Evolutionary conservation across 2,888 invertebrate genomes (phyloP), one percentile per base, ranked within the genome.

Genomic region (Drymonia ruficornis): DNA sequence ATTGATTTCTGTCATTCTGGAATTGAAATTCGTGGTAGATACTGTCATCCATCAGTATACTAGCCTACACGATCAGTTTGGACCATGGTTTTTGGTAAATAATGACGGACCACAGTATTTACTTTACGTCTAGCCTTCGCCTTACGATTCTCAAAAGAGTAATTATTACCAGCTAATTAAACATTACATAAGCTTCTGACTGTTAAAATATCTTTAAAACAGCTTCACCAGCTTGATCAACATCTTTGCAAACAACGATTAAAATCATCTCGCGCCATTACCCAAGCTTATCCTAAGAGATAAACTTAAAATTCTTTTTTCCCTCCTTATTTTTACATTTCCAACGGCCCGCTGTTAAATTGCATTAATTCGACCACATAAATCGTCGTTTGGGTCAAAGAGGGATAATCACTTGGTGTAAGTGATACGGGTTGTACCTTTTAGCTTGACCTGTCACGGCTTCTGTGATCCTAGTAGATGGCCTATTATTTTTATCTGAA

Each of bases 311-410:
- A 62, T 65, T 60, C 59, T 59, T 55, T 47, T 58, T 43, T 56
- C 51, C 61, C 70, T 7, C 7, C 9, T 62, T 66, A 68, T 72
- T 72, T 70, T 50, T 58, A 55, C 61, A 80, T 81, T 84, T 81
- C 78, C 74, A 72, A 76, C 78, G 54, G 73, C 72, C 75, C 78
- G 79, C 72, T 76, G 81, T 76, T 80, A 74, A 83, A 84, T 81
- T 77, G 73, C 71, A 81, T 84, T 84, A 83, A 82, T 82, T 83
- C 80, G 60, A 70, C 78, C 78, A 80, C 80, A 80, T 83, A 80
- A 83, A 84, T 83, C 78, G 72, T 62, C 63, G 75, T 79, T 76
- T 78, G 61, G 80, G 68, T 73, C 71, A 72, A 64, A 56, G 59
- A 61, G 71, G 62, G 67, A 61, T 65, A 55, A 53, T 36, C 15